Conservation (phyloP, 2,888 invertebrate species). For the Hypercompe scribonia region DNA sequence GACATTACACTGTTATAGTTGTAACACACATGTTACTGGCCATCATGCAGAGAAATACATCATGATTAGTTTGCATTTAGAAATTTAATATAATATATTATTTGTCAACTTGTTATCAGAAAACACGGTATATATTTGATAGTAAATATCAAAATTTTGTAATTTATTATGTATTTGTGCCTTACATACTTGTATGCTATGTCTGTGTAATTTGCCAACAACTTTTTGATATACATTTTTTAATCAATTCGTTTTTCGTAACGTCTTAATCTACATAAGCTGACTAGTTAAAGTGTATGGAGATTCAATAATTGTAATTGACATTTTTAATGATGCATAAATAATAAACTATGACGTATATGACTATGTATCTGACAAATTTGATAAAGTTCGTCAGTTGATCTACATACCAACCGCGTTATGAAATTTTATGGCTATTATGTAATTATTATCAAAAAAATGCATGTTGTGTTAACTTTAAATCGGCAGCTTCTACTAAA, state of each 20-base stretch:
- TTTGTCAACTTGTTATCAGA: neutral
- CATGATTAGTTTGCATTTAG: constrained; percentile 2
- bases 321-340: neutral
- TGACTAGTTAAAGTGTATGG: neutral
- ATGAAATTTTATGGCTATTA: neutral
- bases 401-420: neutral
- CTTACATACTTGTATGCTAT: neutral
- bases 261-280: neutral
- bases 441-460: neutral
- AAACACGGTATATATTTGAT: neutral
- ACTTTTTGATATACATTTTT: neutral
- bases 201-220: neutral
- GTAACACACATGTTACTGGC: neutral
- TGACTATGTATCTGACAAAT: neutral
- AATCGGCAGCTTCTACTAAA: neutral
- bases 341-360: neutral
- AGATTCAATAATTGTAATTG: neutral
- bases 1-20: constrained; percentile 74
- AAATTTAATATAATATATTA: neutral
- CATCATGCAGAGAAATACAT: neutral
- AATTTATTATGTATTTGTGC: neutral
- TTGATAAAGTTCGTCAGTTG: neutral
- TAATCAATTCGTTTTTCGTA: neutral
- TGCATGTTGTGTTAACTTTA: neutral
- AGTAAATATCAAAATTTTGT: neutral